Conservation (phyloP, 2,113 vertebrate genomes). For the Trogon surrucura region DNA sequence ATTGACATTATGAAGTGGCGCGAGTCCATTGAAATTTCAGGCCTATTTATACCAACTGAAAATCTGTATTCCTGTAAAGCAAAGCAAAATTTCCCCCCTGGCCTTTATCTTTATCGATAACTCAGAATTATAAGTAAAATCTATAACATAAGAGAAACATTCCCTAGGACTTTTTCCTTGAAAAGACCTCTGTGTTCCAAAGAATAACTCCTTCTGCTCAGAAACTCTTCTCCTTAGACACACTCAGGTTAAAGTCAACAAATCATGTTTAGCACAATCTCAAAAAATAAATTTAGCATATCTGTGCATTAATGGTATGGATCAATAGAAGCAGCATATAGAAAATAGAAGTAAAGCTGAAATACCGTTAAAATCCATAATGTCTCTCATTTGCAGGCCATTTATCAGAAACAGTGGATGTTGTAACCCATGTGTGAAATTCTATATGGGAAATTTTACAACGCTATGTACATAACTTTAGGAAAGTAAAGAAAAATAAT, state of each 20-base stretch:
- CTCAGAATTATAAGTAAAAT: neutral
- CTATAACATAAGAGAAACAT: neutral
- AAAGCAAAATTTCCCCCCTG: neutral
- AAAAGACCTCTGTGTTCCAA: neutral
- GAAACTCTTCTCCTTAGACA: neutral
- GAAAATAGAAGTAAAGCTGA: constrained; percentile 33
- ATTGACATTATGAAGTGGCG: neutral
- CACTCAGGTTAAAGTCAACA: neutral
- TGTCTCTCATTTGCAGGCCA: neutral
- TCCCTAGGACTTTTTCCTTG: neutral
- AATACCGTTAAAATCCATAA: constrained; percentile 11
- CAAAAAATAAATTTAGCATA: neutral
- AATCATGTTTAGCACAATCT: neutral
- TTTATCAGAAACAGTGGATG: neutral
- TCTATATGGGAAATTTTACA: neutral
- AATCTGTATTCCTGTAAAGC: neutral
- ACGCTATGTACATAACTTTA: rapidly evolving
- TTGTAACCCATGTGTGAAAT: neutral
- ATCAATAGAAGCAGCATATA: constrained; percentile 2
- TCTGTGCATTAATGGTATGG: neutral
- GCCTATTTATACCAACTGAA: neutral
- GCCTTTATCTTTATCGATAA: neutral
- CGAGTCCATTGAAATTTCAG: neutral
- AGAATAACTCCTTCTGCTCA: neutral
- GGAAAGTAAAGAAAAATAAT: neutral